Evolutionary conservation across 2,797 vertebrate species (phyloP).

Genomic region (Huso huso): DNA sequence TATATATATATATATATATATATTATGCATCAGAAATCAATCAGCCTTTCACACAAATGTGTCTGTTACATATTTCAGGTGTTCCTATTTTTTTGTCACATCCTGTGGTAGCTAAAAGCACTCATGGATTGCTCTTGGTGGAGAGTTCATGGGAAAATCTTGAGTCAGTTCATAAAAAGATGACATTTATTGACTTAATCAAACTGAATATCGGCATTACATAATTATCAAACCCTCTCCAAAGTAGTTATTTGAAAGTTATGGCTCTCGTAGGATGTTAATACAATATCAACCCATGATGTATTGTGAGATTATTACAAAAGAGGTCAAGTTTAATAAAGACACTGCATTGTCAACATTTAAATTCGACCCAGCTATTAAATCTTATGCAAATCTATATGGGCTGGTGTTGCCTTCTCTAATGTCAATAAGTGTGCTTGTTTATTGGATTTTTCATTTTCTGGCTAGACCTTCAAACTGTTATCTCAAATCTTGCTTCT

Average conservation of each 20-base stretch:
- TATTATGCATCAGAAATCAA: too few species aligned
- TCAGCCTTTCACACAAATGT: too few species aligned
- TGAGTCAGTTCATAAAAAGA: conserved; percentile 3
- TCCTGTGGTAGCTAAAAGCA: too few species aligned
- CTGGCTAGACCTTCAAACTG: neutral
- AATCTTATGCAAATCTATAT: conserved; percentile 20
- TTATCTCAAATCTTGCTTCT: neutral
- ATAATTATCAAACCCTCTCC: conserved; percentile 21
- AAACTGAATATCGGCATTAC: conserved; percentile 29
- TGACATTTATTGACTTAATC: conserved; percentile 17
- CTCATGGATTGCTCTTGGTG: too few species aligned
- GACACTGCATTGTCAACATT: conserved; percentile 25
- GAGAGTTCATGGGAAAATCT: neutral
- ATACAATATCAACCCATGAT: conserved; percentile 30
- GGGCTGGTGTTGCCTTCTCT: conserved; percentile 7
- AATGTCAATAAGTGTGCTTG: neutral
- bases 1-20: too few species aligned
- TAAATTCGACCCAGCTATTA: conserved; percentile 10
- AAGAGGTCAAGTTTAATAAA: conserved; percentile 29
- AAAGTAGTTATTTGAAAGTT: conserved; percentile 27
- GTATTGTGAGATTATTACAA: conserved; percentile 19
- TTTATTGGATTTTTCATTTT: conserved; percentile 18
- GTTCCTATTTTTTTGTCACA: too few species aligned
- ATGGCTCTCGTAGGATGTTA: conserved; percentile 28
- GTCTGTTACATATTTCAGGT: too few species aligned